Evolutionary conservation across 1,140 invertebrate genomes (phyloP).

Genomic region (Leguminivora glycinivorella): DNA sequence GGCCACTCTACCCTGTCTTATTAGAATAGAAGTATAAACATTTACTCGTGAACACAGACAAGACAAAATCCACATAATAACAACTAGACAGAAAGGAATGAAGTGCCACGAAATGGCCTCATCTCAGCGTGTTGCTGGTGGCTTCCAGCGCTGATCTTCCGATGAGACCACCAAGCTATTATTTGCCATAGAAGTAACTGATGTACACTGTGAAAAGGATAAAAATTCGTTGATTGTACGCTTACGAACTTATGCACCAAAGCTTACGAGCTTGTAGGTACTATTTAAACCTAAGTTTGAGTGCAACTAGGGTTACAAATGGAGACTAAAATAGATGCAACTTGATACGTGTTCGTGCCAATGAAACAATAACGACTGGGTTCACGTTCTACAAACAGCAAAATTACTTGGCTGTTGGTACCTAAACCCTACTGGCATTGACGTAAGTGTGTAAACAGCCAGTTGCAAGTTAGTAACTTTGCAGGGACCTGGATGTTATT

Average conservation of each 20-base stretch:
- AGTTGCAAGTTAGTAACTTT: background rate
- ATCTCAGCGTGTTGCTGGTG: too few species aligned
- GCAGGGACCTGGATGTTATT: background rate
- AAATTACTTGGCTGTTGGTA: slow-evolving; percentile 15
- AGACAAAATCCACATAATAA: too few species aligned
- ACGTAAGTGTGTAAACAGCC: background rate
- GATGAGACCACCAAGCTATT: too few species aligned
- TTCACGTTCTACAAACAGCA: slow-evolving; percentile 28
- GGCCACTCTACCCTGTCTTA: too few species aligned
- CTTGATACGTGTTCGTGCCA: slow-evolving; percentile 33
- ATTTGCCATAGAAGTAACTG: too few species aligned
- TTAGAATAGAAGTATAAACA: too few species aligned
- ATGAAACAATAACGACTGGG: slow-evolving; percentile 35
- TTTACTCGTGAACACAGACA: too few species aligned
- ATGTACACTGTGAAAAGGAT: too few species aligned
- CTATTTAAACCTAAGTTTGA: slow-evolving; percentile 3
- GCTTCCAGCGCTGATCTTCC: too few species aligned
- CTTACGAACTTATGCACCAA: background rate
- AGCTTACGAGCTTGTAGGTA: background rate
- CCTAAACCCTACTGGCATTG: background rate
- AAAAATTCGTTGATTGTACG: too few species aligned
- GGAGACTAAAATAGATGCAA: slow-evolving; percentile 38
- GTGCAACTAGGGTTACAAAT: slow-evolving; percentile 37
- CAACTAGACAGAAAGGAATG: too few species aligned
- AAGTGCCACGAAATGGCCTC: too few species aligned